phyloP scores from a whole-genome alignment of 2,797 vertebrate species.

The Crocodylus rhombifer region DNA sequence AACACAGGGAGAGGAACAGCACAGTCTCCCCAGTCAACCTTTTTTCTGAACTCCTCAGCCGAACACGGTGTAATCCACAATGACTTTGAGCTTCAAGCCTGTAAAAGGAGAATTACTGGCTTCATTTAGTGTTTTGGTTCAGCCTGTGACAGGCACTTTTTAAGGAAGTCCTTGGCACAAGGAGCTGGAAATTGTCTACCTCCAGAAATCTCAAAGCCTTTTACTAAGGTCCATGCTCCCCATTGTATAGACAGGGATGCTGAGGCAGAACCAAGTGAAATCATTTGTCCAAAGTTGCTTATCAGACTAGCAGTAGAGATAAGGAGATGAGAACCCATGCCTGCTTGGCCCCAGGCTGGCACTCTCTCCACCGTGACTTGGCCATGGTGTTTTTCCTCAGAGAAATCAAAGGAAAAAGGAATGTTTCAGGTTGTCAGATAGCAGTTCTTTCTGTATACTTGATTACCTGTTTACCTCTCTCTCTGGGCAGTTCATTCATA shows the following conservation, averaged over 20 bases:
- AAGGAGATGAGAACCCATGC: neutral
- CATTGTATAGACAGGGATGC: neutral
- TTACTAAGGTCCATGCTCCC: neutral
- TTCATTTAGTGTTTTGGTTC: neutral
- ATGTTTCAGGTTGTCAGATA: neutral
- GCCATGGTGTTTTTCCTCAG: fast-evolving
- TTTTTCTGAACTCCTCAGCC: neutral
- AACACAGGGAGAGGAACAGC: neutral
- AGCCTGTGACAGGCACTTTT: neutral
- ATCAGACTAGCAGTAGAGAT: neutral
- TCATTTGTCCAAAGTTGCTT: neutral
- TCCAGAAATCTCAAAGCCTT: fast-evolving
- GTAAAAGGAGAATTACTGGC: neutral
- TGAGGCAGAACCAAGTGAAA: slow-evolving; percentile 14
- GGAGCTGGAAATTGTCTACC: neutral
- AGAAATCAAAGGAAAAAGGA: slow-evolving; percentile 25
- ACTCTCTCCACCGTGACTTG: neutral
- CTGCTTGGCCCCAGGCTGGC: neutral
- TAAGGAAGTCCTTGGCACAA: neutral
- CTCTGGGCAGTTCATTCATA: slow-evolving; percentile 24
- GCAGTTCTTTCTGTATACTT: neutral
- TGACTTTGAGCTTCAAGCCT: neutral
- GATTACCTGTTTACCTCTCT: neutral
- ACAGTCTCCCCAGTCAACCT: neutral
- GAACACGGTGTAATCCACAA: neutral